Conservation (phyloP, 2,113 vertebrate species). For the Thamnophis sirtalis region DNA sequence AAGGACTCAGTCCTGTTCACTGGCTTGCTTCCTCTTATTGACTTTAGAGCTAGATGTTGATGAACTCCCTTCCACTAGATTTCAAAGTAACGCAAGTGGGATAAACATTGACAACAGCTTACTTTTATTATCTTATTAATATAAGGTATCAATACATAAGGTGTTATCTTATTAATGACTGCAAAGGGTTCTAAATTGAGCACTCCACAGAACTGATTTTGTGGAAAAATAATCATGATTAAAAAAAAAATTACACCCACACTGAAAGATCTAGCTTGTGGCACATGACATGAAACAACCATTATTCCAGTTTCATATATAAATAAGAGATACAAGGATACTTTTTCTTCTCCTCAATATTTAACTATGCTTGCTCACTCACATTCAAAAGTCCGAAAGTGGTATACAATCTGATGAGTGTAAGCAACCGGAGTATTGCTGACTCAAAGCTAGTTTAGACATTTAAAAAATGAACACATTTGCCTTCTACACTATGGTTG, state of each 20-base stretch:
- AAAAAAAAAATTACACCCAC: background rate
- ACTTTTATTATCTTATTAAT: too few relatives aligned
- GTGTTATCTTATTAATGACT: background rate
- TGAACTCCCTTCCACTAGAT: background rate
- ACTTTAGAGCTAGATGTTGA: background rate
- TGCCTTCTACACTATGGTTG: background rate
- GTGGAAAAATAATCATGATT: background rate
- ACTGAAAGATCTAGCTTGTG: slow-evolving; percentile 32
- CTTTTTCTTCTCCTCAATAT: slow-evolving; percentile 42
- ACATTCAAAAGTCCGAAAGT: slow-evolving; percentile 3
- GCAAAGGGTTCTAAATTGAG: background rate
- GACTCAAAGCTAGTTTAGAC: background rate
- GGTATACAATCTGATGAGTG: background rate
- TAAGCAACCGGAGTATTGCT: background rate
- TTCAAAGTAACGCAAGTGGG: background rate
- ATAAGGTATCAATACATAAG: background rate
- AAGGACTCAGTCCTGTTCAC: background rate
- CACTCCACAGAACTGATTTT: background rate
- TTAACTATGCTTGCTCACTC: slow-evolving; percentile 28
- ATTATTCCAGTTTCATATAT: slow-evolving; percentile 35
- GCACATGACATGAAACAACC: slow-evolving; percentile 47
- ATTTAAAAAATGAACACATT: background rate
- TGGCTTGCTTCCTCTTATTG: background rate
- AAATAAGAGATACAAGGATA: slow-evolving; percentile 43
- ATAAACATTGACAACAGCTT: background rate